Evolutionary conservation across 2,888 invertebrate genomes (phyloP), one percentile per base, ranked within the genome.

Genomic region (Latheticus oryzae): DNA sequence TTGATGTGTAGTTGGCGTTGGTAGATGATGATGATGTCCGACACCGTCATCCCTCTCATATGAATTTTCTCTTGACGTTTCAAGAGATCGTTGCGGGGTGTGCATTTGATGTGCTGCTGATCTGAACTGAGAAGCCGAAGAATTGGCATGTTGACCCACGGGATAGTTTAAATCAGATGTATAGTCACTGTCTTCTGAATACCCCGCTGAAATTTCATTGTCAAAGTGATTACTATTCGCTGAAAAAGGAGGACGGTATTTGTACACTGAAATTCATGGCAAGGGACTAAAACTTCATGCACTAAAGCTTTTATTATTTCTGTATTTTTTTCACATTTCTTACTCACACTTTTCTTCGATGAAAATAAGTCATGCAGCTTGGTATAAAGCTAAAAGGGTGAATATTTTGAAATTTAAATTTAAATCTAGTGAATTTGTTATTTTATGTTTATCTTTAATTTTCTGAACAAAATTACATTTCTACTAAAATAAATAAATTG

Each of bases 101-200:
- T 87, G 85, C 79, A 91, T 84, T 75, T 89, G 89, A 79, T 89
- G 88, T 23, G 91, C 90, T 32, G 88, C 89, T 42, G 84, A 84
- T 60, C 90, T 84, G 78, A 91, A 93, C 82, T 95, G 95, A 57
- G 94, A 93, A 15, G 92, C 93, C 58, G 95, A 94, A 75, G 91
- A 91, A 82, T 95, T 96, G 71, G 94, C 87, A 76, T 93, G 93
- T 76, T 91, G 91, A 60, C 88, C 89, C 73, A 92, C 87, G 43
- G 95, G 96, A 82, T 91, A 96, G 83, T 95, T 96, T 73, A 96
- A 87, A 81, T 97, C 97, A 62, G 94, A 94, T 61, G 96, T 97
- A 81, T 97, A 97, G 82, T 97, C 97, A 70, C 95, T 95, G 80
- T 97, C 96, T 81, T 97, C 97, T 42, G 95, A 95, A 79, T 95